phyloP scores from a whole-genome alignment of 1,140 invertebrate genomes.

The Drosophila sp. region DNA sequence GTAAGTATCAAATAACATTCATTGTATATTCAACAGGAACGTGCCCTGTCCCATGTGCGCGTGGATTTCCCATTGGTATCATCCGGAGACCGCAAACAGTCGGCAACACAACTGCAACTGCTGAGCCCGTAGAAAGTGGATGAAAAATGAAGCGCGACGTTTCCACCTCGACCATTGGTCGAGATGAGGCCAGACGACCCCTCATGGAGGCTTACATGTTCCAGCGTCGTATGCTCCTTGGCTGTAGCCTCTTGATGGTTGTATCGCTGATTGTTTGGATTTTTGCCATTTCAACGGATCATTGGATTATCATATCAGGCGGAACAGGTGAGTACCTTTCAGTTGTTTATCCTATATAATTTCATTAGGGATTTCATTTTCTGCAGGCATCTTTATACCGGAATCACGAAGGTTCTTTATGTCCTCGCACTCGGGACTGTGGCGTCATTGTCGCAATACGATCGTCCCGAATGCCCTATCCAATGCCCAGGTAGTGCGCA shows the following conservation, averaged over 20 bases:
- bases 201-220: constrained; percentile 87
- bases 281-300: constrained; percentile 89
- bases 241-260: constrained; percentile 88
- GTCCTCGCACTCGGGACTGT: constrained; percentile 88
- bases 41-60: constrained; percentile 75
- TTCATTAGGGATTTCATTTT: constrained; percentile 39
- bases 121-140: constrained; percentile 34
- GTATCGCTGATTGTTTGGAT: constrained; percentile 90
- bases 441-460: constrained; percentile 87
- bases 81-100: constrained; percentile 60
- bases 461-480: constrained; percentile 69
- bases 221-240: constrained; percentile 89
- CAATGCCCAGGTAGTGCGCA: constrained; percentile 72
- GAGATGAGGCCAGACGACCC: constrained; percentile 85
- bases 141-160: constrained; percentile 79
- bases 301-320: constrained; percentile 89
- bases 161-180: constrained; percentile 86
- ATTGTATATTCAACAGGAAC: constrained; percentile 52
- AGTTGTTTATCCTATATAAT: too few relatives aligned
- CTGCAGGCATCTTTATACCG: constrained; percentile 86
- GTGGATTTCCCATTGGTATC: constrained; percentile 73
- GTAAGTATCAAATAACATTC: neutral
- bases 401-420: constrained; percentile 87
- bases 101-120: constrained; percentile 18
- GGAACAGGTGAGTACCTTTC: constrained; percentile 73